These are phyloP conservation scores for Hydroisotoma schaefferi DNA, from an alignment of 2,888 invertebrate species.

Conservation along the genomic window DNA sequence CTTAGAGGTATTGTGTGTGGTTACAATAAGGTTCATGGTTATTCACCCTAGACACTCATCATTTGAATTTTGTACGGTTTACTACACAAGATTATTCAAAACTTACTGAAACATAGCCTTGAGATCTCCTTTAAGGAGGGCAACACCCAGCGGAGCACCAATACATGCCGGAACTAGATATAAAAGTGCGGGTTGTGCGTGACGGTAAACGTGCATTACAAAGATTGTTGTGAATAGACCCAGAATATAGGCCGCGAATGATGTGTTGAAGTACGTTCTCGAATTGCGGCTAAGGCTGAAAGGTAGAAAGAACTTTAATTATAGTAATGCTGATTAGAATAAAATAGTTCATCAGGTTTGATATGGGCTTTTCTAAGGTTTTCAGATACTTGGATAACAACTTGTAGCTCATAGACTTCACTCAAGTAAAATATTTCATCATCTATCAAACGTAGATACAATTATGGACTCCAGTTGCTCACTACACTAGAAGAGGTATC, in stretches of 20 bases:
- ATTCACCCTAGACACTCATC: not conserved
- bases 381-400: conserved; percentile 8
- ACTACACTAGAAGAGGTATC: too few species aligned
- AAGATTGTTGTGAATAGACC: conserved; percentile 91
- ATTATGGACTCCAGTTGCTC: too few species aligned
- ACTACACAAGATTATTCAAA: not conserved
- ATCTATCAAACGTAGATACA: too few species aligned
- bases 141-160: conserved; percentile 81
- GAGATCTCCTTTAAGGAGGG: conserved; percentile 83
- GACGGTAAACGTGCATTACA: conserved; percentile 97
- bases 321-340: not conserved
- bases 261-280: conserved; percentile 82
- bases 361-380: not conserved
- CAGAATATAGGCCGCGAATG: conserved; percentile 87
- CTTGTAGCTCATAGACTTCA: conserved; percentile 3
- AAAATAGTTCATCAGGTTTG: not conserved
- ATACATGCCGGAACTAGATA: conserved; percentile 97
- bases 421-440: too few species aligned
- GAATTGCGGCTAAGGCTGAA: conserved; percentile 72
- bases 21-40: not conserved
- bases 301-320: too few species aligned
- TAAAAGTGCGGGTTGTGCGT: conserved; percentile 95
- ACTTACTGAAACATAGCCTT: conserved; percentile 84
- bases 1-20: not conserved
- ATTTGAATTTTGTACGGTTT: not conserved